phyloP scores from a whole-genome alignment of 2,797 vertebrate species.

The Stomatorhinus walkeri region DNA sequence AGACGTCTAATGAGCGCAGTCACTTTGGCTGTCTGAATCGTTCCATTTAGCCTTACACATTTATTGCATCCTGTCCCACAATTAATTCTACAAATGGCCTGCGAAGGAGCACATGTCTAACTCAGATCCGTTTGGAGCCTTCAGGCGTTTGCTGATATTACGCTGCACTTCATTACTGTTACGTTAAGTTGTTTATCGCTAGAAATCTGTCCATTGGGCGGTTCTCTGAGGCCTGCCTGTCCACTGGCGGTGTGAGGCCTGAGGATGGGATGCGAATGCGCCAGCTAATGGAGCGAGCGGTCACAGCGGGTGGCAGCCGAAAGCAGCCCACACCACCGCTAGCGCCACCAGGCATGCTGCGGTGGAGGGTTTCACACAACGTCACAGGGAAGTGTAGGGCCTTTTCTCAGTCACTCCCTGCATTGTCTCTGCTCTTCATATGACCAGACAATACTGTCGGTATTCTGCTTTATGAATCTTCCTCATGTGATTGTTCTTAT shows the following conservation, averaged over 20 bases:
- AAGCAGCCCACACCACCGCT: neutral
- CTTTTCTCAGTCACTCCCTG: neutral
- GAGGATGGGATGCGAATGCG: neutral
- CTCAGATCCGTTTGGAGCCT: neutral
- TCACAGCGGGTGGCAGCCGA: neutral
- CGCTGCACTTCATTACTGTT: neutral
- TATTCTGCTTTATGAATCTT: neutral
- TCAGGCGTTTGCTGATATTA: neutral
- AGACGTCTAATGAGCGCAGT: neutral
- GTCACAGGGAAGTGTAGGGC: neutral
- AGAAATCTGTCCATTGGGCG: neutral
- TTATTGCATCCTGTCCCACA: neutral
- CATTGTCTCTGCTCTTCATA: neutral
- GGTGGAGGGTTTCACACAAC: neutral
- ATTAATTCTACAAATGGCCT: neutral
- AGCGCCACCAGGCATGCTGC: neutral
- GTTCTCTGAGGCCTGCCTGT: neutral
- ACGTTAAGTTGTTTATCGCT: neutral
- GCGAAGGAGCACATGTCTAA: neutral
- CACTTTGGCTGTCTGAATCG: neutral
- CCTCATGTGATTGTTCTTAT: neutral
- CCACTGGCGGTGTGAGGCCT: neutral
- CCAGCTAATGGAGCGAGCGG: neutral
- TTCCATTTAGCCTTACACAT: neutral
- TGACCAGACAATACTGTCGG: neutral